A percentile compares a stretch with the other conserved stretches of the same genome.
Conservation (phyloP, 2,888 invertebrate species). For the Lissocephala sabroskyi region DNA sequence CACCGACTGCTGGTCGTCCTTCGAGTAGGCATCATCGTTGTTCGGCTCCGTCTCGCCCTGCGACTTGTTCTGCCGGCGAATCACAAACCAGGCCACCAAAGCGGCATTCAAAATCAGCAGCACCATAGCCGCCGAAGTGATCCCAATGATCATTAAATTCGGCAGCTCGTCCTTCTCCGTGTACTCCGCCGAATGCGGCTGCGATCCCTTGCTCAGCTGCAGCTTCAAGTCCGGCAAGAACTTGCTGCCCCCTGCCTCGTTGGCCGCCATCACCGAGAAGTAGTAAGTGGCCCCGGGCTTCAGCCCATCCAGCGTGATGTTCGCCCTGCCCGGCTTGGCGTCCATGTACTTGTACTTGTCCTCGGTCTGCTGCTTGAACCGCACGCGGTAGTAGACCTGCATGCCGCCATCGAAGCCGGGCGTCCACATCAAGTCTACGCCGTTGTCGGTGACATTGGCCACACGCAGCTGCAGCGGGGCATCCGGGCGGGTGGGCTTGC, state of each 20-base stretch:
- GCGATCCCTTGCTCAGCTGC: slow-evolving; percentile 60
- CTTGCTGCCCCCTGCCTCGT: slow-evolving; percentile 68
- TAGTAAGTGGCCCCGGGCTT: slow-evolving; percentile 63
- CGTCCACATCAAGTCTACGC: slow-evolving; percentile 56
- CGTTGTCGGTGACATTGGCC: slow-evolving; percentile 64
- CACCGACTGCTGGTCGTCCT: slow-evolving; percentile 69
- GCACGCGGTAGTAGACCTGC: slow-evolving; percentile 65
- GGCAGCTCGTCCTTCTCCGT: slow-evolving; percentile 69
- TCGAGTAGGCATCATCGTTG: slow-evolving; percentile 69
- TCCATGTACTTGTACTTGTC: slow-evolving; percentile 68
- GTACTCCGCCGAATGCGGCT: slow-evolving; percentile 61
- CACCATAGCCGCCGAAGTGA: slow-evolving; percentile 69
- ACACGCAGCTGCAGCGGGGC: slow-evolving; percentile 56
- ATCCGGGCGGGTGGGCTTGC: slow-evolving; percentile 66
- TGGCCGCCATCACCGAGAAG: slow-evolving; percentile 69
- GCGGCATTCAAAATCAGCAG: slow-evolving; percentile 65
- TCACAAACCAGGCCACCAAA: slow-evolving; percentile 69
- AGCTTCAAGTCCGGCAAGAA: slow-evolving; percentile 65
- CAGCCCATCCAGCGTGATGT: slow-evolving; percentile 58
- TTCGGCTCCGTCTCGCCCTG: slow-evolving; percentile 65
- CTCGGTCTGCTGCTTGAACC: slow-evolving; percentile 59
- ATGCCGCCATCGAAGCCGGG: slow-evolving; percentile 68
- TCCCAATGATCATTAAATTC: slow-evolving; percentile 70
- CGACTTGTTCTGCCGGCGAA: slow-evolving; percentile 65
- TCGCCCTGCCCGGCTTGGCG: slow-evolving; percentile 57